Percentiles rank a stretch among this genome's conserved stretches.
phyloP scores from a whole-genome alignment of 1,140 invertebrate genomes.

The Zeugodacus cucurbitae region DNA sequence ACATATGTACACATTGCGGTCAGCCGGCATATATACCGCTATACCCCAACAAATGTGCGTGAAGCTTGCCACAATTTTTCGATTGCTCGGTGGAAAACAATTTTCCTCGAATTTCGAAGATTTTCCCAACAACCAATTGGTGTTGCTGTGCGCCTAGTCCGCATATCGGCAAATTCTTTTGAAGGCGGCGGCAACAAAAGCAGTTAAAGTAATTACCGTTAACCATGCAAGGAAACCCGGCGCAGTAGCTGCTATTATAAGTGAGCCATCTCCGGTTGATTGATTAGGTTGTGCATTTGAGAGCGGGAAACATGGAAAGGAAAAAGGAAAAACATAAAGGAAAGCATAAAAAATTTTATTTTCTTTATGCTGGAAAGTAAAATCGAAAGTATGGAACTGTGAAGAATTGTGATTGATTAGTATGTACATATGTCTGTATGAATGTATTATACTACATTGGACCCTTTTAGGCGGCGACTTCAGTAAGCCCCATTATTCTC shows the following conservation, averaged over 20 bases:
- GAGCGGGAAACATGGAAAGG: neutral
- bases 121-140: neutral
- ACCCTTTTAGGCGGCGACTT: neutral
- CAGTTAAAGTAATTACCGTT: neutral
- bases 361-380: neutral
- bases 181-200: constrained; percentile 24
- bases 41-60: neutral
- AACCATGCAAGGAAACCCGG: neutral
- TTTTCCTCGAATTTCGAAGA: neutral
- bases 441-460: neutral
- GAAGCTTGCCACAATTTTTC: neutral
- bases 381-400: neutral
- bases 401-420: neutral
- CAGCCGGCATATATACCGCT: neutral
- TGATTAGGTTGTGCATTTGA: neutral
- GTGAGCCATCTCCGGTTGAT: no score
- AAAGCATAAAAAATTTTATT: neutral
- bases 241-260: neutral
- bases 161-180: constrained; percentile 26
- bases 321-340: neutral
- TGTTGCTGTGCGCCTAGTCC: neutral
- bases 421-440: neutral
- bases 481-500: neutral
- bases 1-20: neutral
- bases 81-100: neutral